Conservation (phyloP, 1,140 invertebrate species). For the Drosophila parvula region DNA sequence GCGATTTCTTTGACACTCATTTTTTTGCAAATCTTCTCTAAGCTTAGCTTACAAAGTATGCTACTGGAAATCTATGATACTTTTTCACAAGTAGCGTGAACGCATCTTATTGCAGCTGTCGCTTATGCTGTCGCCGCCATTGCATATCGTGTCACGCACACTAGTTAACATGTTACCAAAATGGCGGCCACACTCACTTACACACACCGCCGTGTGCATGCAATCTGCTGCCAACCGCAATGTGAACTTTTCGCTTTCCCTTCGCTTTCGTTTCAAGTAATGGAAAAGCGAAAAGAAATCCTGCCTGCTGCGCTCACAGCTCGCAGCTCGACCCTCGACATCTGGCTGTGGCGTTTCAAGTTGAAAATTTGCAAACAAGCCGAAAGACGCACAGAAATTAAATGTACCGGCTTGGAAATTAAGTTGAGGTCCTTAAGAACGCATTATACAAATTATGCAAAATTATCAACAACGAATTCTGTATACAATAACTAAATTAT, state of each 20-base stretch:
- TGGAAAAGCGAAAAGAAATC: constrained; percentile 49
- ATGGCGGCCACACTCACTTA: constrained; percentile 40
- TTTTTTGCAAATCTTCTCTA: not conserved
- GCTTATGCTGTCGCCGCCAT: constrained; percentile 30
- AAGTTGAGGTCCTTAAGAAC: constrained; percentile 12
- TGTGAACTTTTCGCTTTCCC: constrained; percentile 52
- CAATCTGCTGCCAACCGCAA: constrained; percentile 68
- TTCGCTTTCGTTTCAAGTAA: constrained; percentile 38
- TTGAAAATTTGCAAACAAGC: constrained; percentile 77
- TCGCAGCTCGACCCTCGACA: constrained; percentile 34
- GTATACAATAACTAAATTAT: not conserved
- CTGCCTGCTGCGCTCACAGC: constrained; percentile 45
- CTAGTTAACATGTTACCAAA: constrained; percentile 61
- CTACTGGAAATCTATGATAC: not conserved
- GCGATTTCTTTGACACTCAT: no score
- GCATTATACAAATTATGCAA: constrained; percentile 8
- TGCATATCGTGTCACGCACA: constrained; percentile 67
- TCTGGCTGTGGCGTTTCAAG: constrained; percentile 68
- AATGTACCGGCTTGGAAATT: constrained; percentile 29
- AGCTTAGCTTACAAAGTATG: not conserved
- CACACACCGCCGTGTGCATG: constrained; percentile 43
- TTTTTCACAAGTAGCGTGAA: not conserved
- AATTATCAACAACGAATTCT: not conserved
- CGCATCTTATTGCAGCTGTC: constrained; percentile 28
- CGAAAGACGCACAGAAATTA: constrained; percentile 57